Base-by-base conservation (phyloP, 2,797 vertebrate species). In the Cossypha polioptera region DNA sequence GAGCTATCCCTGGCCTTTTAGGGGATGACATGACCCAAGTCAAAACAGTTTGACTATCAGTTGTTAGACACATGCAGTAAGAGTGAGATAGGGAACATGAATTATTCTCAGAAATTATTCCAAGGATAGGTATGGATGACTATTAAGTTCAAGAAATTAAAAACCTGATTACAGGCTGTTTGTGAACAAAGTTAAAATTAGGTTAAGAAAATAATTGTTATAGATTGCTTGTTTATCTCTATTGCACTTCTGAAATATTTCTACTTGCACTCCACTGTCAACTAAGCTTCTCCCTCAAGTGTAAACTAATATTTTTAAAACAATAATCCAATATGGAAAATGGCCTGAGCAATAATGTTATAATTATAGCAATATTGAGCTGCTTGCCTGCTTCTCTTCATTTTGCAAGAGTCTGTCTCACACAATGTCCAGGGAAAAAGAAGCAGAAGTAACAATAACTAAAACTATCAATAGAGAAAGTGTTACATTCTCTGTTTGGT, bases 31-130 rank as follows among this genome's bases (percentile, higher is more conserved):
- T 50, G 31, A 76, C 22, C 42, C 22, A 72, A 29, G 87, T 69
- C 31, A 79, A 83, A 91, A 45, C 43, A 86, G 26, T 20, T 86
- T 69, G 54, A 40, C 29, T 90, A 21, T 66, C 79, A 69, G 18
- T 77, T 86, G 22, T 72, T 61, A 45, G 65, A 81, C 65, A 29
- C 2, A 21, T 0, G 2, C 25, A 72, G n/a, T 75, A 45, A 40
- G 38, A 58, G 42, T 77, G 72, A 91, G 68, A 36, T 33, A 38
- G 5, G 77, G 21, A 28, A 17, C 28, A 47, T 74, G 29, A 85
- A 57, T 88, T 62, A 61, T 92, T 92, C 58, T 73, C 47, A 66
- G 36, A 80, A 95, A 86, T 88, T 77, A 90, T 80, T 90, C 50
- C 62, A 81, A 21, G 25, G 90, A 66, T 36, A 69, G 35, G 53